Evolutionary conservation across 53 echinoderm and acorn worm genomes (phyloP).

Genomic region (Astropecten irregularis): DNA sequence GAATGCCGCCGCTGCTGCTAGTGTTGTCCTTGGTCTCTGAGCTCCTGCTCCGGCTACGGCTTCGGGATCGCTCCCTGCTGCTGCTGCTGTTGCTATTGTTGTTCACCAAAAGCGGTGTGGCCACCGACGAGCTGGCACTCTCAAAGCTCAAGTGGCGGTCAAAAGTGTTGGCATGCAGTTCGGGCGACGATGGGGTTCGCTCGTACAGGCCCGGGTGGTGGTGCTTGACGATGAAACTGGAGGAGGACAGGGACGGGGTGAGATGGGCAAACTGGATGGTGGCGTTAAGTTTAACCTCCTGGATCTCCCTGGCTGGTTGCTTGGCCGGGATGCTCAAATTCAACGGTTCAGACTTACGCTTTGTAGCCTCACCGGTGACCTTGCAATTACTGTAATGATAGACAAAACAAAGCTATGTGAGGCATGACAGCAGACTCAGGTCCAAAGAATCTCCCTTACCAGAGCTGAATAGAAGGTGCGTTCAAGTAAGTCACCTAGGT

Average conservation of each 20-base stretch:
- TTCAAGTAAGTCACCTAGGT: no score
- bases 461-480: no score
- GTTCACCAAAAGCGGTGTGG: background rate
- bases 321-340: conserved; percentile 52
- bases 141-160: conserved; percentile 44
- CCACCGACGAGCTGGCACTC: background rate
- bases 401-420: background rate
- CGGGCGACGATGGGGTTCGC: background rate
- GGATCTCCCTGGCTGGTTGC: conserved; percentile 41
- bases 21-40: background rate
- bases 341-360: conserved; percentile 45
- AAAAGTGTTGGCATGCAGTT: conserved; percentile 3
- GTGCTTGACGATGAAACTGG: background rate
- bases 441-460: no score
- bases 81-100: background rate
- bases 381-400: conserved; percentile 49
- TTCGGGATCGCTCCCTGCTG: background rate
- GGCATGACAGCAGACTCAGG: no score
- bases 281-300: conserved; percentile 51
- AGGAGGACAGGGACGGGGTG: conserved; percentile 2
- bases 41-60: background rate
- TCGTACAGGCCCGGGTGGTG: background rate
- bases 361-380: conserved; percentile 45
- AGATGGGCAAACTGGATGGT: conserved; percentile 45
- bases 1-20: background rate